These are phyloP conservation scores for Neodiprion pinetum DNA, from an alignment of 1,140 invertebrate species.

Conservation along the genomic window DNA sequence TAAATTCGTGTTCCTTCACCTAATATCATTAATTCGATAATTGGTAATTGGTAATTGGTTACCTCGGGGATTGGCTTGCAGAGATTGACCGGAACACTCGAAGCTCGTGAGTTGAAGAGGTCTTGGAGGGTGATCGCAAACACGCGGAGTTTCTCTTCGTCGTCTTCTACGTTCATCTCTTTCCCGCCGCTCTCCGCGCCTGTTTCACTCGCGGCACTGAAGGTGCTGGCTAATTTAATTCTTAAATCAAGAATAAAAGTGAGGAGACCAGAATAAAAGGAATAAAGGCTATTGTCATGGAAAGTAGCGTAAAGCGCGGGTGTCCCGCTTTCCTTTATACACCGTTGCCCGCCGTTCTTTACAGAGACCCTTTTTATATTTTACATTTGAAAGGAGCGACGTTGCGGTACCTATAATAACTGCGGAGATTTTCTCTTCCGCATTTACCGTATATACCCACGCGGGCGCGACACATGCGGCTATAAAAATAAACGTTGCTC, in stretches of 20 bases:
- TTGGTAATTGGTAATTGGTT: no score
- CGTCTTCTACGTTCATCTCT: conserved; percentile 15
- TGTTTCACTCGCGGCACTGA: background rate
- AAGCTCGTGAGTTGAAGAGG: no score
- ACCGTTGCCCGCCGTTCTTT: background rate
- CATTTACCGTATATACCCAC: background rate
- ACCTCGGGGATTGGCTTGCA: no score
- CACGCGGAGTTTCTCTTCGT: no score
- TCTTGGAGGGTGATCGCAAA: no score
- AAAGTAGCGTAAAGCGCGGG: background rate
- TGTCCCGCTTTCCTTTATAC: background rate
- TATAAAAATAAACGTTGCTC: no score
- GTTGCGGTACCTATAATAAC: background rate
- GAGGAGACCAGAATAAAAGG: conserved; percentile 3
- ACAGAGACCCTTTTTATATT: background rate
- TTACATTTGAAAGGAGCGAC: conserved; percentile 10
- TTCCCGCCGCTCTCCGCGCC: background rate
- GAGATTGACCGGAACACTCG: no score
- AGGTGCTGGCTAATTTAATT: conserved; percentile 17
- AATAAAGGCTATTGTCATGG: conserved; percentile 17
- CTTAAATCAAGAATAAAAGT: conserved; percentile 19
- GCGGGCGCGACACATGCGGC: no score
- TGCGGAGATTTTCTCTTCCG: background rate
- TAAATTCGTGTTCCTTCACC: no score
- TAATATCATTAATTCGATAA: no score